These are phyloP conservation scores for Notolabrus celidotus DNA, from an alignment of 2,797 vertebrate species.

Conservation along the genomic window DNA sequence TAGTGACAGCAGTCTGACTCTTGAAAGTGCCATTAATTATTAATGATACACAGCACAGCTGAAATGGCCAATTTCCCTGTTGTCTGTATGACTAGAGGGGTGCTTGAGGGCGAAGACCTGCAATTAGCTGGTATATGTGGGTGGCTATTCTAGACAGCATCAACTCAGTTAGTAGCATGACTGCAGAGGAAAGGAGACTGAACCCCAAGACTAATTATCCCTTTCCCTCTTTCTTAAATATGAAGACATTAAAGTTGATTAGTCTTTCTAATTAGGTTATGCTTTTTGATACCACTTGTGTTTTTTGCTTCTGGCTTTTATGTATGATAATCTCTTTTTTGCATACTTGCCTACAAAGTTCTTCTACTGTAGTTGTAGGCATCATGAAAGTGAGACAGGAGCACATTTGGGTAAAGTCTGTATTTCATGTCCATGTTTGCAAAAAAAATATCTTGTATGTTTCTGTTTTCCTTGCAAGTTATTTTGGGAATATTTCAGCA, in stretches of 20 bases:
- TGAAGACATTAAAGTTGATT: slow-evolving; percentile 87
- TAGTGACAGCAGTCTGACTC: slow-evolving; percentile 70
- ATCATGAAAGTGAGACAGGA: slow-evolving; percentile 21
- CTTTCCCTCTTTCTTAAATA: slow-evolving; percentile 82
- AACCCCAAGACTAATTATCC: slow-evolving; percentile 80
- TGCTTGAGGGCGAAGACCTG: slow-evolving; percentile 84
- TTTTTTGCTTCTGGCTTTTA: slow-evolving; percentile 79
- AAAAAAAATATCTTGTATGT: slow-evolving; percentile 12
- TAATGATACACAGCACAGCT: slow-evolving; percentile 80
- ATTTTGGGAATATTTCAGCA: slow-evolving; percentile 28
- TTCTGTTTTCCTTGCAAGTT: slow-evolving; percentile 18
- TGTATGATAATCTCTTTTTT: slow-evolving; percentile 75
- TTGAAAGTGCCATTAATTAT: slow-evolving; percentile 83
- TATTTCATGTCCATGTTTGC: slow-evolving; percentile 23
- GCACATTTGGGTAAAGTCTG: slow-evolving; percentile 14
- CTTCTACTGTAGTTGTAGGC: slow-evolving; percentile 38
- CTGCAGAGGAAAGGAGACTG: slow-evolving; percentile 75
- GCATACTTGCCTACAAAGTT: slow-evolving; percentile 66
- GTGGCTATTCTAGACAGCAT: slow-evolving; percentile 83
- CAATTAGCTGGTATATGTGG: slow-evolving; percentile 87
- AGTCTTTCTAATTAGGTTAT: slow-evolving; percentile 88
- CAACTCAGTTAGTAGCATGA: slow-evolving; percentile 82
- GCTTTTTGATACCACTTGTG: slow-evolving; percentile 82
- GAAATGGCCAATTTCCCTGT: slow-evolving; percentile 83
- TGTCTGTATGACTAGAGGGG: slow-evolving; percentile 82